Percentiles rank a stretch among this genome's conserved stretches.
phyloP scores from a whole-genome alignment of 2,113 vertebrate species.

The Petrocephalus zakoni region DNA sequence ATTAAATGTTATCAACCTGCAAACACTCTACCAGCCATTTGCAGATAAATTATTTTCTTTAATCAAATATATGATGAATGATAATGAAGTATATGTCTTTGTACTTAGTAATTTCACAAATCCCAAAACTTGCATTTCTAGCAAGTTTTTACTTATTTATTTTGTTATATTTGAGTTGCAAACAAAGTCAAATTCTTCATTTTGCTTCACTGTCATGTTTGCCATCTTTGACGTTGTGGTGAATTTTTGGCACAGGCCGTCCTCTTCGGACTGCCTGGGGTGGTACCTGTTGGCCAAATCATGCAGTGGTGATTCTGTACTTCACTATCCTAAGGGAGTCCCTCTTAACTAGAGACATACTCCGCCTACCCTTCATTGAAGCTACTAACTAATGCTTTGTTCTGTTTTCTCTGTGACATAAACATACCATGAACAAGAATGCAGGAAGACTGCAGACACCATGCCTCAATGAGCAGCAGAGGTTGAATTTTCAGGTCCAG shows the following conservation, averaged over 20 bases:
- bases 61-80: background rate
- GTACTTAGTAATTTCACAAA: background rate
- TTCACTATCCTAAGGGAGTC: background rate
- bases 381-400: background rate
- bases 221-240: background rate
- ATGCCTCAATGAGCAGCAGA: background rate
- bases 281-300: background rate
- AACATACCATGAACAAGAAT: background rate
- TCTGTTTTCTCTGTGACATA: background rate
- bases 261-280: background rate
- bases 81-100: background rate
- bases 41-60: background rate
- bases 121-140: background rate
- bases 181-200: background rate
- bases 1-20: background rate
- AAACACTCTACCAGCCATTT: background rate
- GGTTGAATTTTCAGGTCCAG: background rate
- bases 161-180: background rate
- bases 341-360: background rate
- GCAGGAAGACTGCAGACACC: background rate
- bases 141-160: background rate
- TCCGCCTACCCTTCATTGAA: background rate
- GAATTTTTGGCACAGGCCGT: background rate
- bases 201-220: background rate
- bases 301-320: background rate